These are phyloP conservation scores for Heliconius hewitsoni DNA, from an alignment of 1,140 invertebrate species.

Conservation along the genomic window DNA sequence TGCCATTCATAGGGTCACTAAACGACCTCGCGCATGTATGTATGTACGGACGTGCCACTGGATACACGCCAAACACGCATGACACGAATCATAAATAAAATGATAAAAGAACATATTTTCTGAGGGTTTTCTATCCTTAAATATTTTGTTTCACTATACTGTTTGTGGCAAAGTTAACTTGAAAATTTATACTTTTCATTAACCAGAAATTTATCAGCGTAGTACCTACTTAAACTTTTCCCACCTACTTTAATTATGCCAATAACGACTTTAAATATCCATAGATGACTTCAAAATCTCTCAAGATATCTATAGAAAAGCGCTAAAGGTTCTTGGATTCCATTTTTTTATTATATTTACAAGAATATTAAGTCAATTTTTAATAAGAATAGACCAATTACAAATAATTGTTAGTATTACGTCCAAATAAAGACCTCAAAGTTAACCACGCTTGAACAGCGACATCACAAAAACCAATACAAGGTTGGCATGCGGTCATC, in stretches of 20 bases:
- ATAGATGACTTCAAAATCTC: too few species aligned
- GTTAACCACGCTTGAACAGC: slow-evolving; percentile 21
- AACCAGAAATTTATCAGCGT: too few species aligned
- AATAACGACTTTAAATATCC: too few species aligned
- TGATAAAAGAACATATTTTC: background rate
- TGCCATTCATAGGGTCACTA: slow-evolving; percentile 29
- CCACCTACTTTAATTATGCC: too few species aligned
- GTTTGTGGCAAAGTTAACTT: background rate
- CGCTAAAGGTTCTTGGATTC: background rate
- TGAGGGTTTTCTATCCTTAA: background rate
- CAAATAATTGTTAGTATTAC: background rate
- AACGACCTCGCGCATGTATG: slow-evolving; percentile 25
- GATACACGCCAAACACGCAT: slow-evolving; percentile 30
- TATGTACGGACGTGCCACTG: slow-evolving; percentile 29
- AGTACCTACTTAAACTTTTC: too few species aligned
- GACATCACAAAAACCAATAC: slow-evolving; percentile 35
- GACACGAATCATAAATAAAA: slow-evolving; percentile 35
- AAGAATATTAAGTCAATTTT: background rate
- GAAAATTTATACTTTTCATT: too few species aligned
- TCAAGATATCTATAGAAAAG: too few species aligned
- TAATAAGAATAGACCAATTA: background rate
- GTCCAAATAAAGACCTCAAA: slow-evolving; percentile 3
- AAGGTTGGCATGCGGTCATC: slow-evolving; percentile 35
- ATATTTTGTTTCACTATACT: background rate
- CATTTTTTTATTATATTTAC: background rate